Base-by-base conservation (phyloP, 2,888 invertebrate species). In the Bombylius major region DNA sequence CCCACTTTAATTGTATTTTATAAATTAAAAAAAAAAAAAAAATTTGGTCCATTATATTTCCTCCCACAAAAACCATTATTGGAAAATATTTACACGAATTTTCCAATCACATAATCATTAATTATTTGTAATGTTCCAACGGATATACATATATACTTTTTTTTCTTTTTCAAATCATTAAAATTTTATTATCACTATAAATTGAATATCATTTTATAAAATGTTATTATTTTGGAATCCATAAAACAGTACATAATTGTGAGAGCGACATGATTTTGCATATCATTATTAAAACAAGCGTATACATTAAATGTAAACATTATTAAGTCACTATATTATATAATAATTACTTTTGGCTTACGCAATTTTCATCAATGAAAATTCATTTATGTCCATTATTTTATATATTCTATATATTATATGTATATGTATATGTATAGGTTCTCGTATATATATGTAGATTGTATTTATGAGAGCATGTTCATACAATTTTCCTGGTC, bases 291-390 rank as follows among this genome's bases (percentile, higher is more conserved):
- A 34, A n/a, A 32, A 32, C 11, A 39, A 36, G 36, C 23, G 8
- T 23, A 47, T 14, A 48, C 13, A 51, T 33, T 12, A 50, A 45
- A 47, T 51, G 36, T 50, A 53, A 56, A 58, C 51, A 58, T 32
- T 51, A 39, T 47, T 51, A 12, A 56, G 55, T 53, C 54, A 53
- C 59, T 59, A 23, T 23, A 23, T 23, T 23, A 23, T 23, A 23
- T 23, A 23, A 23, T 23, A 59, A 59, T 59, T 54, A 55, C 48
- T 53, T 59, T 59, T 56, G 56, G 56, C 47, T 55, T 50, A 51
- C 55, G 55, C 55, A 46, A 47, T 36, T 50, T 11, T 34, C n/a
- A 51, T 51, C 47, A 36, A 55, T 55, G 51, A 45, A 47, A 51
- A 51, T 47, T 55, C 51, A 51, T 14, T 46, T 46, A 46, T 5